Evolutionary conservation across 2,888 invertebrate genomes (phyloP), one percentile per base, ranked within the genome.

Genomic region (Lucinisca nassula): DNA sequence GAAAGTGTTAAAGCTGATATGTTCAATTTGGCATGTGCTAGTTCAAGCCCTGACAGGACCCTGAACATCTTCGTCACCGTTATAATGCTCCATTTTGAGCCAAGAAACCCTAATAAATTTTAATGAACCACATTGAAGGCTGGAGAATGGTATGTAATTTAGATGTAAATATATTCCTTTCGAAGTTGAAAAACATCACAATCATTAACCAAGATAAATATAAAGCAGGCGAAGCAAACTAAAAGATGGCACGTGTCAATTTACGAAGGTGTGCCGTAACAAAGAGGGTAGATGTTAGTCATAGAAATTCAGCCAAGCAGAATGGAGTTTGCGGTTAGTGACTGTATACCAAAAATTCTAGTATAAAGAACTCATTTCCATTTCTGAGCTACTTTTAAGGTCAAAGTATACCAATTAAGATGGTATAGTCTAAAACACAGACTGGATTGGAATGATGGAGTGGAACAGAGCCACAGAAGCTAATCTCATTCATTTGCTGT

Each of bases 291-390:
- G 67, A 67, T 67, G 35, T 32, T 12, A 30, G 35, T 30, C 35
- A 35, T 67, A 67, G 27, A 10, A 32, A 67, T 35, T 67, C 35
- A 21, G 17, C 67, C 35, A 67, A 67, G 67, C 67, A 67, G 10
- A 55, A 67, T 30, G 67, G 24, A 67, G 30, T 35, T 32, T 67
- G 67, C 24, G 67, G 67, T 67, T 67, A 35, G 67, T 67, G 67
- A 67, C 67, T 67, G 67, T 32, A 35, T 67, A 21, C 67, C 32
- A 6, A 67, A 67, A 21, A 30, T 30, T 17, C 1, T 24, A 67
- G 27, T 35, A 67, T 30, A 67, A 67, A 30, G 35, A 67, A 67
- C 67, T 35, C 67, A 67, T 67, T 67, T 67, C 21, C 67, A 67
- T 67, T 24, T 35, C 35, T 67, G 21, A 35, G 35, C 32, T 17